phyloP scores from a whole-genome alignment of 2,888 invertebrate genomes.

The Epinotia demarniana region DNA sequence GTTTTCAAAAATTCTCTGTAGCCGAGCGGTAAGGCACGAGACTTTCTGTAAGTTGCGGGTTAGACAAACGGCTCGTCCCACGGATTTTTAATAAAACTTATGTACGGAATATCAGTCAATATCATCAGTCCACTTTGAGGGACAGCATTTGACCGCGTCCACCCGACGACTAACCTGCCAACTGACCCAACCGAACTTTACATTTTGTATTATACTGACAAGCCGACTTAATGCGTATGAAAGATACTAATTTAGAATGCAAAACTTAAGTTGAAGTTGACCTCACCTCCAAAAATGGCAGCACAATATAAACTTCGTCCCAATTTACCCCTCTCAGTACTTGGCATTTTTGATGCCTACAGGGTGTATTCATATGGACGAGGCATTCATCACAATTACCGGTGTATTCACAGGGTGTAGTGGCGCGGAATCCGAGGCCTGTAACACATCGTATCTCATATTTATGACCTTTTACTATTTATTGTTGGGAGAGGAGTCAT shows the following conservation, averaged over 20 bases:
- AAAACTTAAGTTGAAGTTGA: background rate
- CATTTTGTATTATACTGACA: background rate
- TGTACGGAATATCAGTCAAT: too few relatives aligned
- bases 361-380: conserved; percentile 40
- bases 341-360: conserved; percentile 38
- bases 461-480: conserved; percentile 44
- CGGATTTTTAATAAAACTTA: too few relatives aligned
- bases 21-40: too few relatives aligned
- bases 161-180: too few relatives aligned
- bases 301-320: conserved; percentile 18
- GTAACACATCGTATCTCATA: conserved; percentile 44
- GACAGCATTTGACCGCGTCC: too few relatives aligned
- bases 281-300: background rate
- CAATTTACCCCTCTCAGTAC: conserved; percentile 28
- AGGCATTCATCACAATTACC: conserved; percentile 44
- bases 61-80: too few relatives aligned
- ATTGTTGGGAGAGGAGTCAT: conserved; percentile 35
- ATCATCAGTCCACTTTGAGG: too few relatives aligned
- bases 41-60: too few relatives aligned
- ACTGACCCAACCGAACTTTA: background rate
- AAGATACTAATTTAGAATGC: background rate
- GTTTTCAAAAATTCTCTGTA: too few relatives aligned
- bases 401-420: conserved; percentile 44
- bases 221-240: too few relatives aligned
- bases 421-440: conserved; percentile 38